These are phyloP conservation scores for Phocoena phocoena DNA, from an alignment of 2,113 vertebrate species.

Conservation along the genomic window DNA sequence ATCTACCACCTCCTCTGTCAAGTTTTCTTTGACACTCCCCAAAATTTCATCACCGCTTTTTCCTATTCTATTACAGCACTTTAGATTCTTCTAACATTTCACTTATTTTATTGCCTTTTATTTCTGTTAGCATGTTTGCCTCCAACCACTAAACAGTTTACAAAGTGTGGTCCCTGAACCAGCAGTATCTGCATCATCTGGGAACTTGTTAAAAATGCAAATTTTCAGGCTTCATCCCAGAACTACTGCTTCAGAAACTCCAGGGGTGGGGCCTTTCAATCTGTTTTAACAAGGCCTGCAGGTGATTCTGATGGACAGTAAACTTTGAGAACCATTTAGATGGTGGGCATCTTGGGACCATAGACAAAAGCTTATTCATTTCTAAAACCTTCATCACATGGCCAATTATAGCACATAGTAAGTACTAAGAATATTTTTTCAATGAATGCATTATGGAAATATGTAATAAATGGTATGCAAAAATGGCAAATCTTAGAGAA, in stretches of 20 bases:
- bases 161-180: not conserved
- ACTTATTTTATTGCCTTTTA: not conserved
- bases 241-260: not conserved
- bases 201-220: not conserved
- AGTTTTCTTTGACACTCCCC: not conserved
- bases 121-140: not conserved
- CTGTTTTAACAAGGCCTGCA: not conserved
- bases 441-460: not conserved
- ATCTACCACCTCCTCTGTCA: not conserved
- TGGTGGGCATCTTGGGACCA: not conserved
- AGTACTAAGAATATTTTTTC: not conserved
- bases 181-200: not conserved
- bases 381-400: not conserved
- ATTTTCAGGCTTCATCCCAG: not conserved
- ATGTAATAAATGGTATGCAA: not conserved
- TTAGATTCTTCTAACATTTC: not conserved
- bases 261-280: not conserved
- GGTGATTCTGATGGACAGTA: not conserved
- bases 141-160: not conserved
- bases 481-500: conserved; percentile 11
- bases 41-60: not conserved
- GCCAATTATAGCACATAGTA: not conserved
- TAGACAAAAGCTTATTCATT: not conserved
- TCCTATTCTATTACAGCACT: not conserved
- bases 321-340: not conserved